Evolutionary conservation across 2,888 invertebrate genomes (phyloP), one percentile per base, ranked within the genome.

Genomic region (Tipula lateralis): DNA sequence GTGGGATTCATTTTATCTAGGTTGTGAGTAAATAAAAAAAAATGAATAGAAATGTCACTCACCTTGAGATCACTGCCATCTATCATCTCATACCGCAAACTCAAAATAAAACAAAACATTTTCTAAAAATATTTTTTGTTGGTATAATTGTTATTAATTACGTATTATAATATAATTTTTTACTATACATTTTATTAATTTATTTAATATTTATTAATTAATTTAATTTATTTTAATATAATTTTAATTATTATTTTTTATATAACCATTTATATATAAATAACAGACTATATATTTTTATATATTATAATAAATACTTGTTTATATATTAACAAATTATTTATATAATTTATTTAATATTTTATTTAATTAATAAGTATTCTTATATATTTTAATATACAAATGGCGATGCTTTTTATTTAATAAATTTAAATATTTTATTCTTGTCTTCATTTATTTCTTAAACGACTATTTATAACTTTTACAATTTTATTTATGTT

Each of bases 71-170:
- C n/a, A n/a, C 44, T 44, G 44, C n/a, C 44, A 44, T 44, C 24
- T 66, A 24, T 24, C 19, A 13, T n/a, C 12, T 66, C 66, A 44
- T 66, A 36, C 9, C 24, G 12, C 6, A 66, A 66, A 12, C 24
- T 7, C 12, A 4, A 66, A 66, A 66, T 66, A 66, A 66, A 66
- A 66, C 66, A 66, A 24, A 24, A 7, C 12, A 1, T 2, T 66
- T 66, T 66, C 66, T 66, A 66, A 66, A 66, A 66, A 66, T 66
- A 66, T 66, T 66, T 66, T n/a, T n/a, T n/a, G n/a, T n/a, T 66
- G 66, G 66, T 66, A 66, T 66, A 66, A 66, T 66, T 66, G 66
- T 66, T 66, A 66, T 24, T 66, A 66, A 66, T 66, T 66, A 66
- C 66, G 66, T 66, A 66, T 66, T 66, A 66, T 66, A 66, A 66